Evolutionary conservation across 1,140 invertebrate genomes (phyloP).

Genomic region (Meloidogyne hapla): DNA sequence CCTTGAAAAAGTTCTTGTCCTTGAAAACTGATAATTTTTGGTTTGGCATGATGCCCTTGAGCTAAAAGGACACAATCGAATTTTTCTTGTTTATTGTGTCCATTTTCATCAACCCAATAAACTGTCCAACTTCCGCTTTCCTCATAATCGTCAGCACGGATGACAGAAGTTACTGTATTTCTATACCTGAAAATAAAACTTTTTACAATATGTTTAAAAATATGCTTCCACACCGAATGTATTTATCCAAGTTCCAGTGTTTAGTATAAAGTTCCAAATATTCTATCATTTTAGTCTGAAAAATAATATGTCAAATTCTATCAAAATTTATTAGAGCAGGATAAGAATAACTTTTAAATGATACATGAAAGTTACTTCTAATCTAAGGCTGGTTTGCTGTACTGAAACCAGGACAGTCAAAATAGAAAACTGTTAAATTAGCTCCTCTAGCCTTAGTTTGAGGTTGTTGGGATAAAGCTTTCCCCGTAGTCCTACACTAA

Average conservation of each 20-base stretch:
- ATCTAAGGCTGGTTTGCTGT: too few species aligned
- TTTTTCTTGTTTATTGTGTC: slow-evolving; percentile 43
- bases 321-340: too few species aligned
- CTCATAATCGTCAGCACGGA: slow-evolving; percentile 20
- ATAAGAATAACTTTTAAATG: too few species aligned
- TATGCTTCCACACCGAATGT: slow-evolving; percentile 48
- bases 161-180: slow-evolving; percentile 21
- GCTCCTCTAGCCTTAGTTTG: too few species aligned
- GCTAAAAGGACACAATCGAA: slow-evolving; percentile 64
- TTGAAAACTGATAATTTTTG: slow-evolving; percentile 52
- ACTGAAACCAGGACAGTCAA: too few species aligned
- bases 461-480: too few species aligned
- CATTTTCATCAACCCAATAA: slow-evolving; percentile 40
- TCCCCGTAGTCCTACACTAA: too few species aligned
- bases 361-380: too few species aligned
- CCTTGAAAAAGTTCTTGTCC: slow-evolving; percentile 65
- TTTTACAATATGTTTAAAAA: neutral
- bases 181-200: neutral
- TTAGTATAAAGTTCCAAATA: slow-evolving; percentile 61
- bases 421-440: too few species aligned
- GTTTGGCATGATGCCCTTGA: slow-evolving; percentile 63
- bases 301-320: neutral
- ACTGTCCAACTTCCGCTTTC: slow-evolving; percentile 50
- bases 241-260: slow-evolving; percentile 59
- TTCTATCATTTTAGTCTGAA: slow-evolving; percentile 52